Percentiles rank a stretch among this genome's conserved stretches.
Conservation (phyloP, 2,113 vertebrate species). For the Hymenochirus boettgeri region DNA sequence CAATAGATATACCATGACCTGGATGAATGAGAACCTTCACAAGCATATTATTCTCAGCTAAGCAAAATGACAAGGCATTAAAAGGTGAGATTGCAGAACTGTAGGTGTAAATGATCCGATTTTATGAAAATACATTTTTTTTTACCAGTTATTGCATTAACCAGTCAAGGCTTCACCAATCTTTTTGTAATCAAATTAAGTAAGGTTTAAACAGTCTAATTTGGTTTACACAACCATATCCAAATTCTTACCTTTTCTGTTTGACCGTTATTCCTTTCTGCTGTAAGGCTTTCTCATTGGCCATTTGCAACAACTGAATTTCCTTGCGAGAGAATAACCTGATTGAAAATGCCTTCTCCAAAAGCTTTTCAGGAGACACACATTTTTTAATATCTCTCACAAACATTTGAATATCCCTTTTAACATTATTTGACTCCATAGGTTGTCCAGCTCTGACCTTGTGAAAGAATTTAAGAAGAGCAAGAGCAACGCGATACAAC, state of each 20-base stretch:
- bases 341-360: conserved; percentile 93
- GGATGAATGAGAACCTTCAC: no score
- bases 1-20: no score
- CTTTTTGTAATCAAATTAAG: no score
- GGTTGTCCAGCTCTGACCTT: conserved; percentile 70
- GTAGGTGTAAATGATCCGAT: no score
- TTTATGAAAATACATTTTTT: no score
- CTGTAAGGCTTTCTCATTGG: conserved; percentile 90
- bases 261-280: conserved; percentile 93
- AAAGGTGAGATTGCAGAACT: no score
- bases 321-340: conserved; percentile 92
- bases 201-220: no score
- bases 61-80: no score
- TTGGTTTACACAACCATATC: no score
- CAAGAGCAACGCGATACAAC: conserved; percentile 81
- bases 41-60: no score
- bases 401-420: conserved; percentile 75
- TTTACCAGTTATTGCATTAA: no score
- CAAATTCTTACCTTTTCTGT: conserved; percentile 79
- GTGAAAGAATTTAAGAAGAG: conserved; percentile 88
- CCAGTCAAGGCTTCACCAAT: no score
- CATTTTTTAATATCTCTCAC: conserved; percentile 73
- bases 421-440: conserved; percentile 67
- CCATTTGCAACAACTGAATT: conserved; percentile 90
- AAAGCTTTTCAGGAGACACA: conserved; percentile 76